phyloP scores from a whole-genome alignment of 2,888 invertebrate genomes.

The Machimus rusticus region DNA sequence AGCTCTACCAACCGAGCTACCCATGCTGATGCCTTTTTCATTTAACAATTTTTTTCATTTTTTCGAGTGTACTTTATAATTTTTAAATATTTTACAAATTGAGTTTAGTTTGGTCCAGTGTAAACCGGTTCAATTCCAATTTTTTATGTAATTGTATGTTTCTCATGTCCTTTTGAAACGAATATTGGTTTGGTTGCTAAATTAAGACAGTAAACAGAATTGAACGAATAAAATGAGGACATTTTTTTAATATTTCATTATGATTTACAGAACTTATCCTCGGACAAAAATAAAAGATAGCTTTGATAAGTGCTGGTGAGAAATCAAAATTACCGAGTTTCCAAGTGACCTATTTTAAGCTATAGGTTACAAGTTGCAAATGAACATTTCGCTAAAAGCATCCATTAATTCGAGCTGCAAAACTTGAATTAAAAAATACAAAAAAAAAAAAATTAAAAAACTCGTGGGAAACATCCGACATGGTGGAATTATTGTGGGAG shows the following conservation, averaged over 20 bases:
- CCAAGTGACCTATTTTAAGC: not conserved
- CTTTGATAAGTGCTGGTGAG: not conserved
- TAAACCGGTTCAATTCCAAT: not conserved
- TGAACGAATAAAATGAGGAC: too few relatives aligned
- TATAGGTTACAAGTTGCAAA: not conserved
- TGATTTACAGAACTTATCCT: not conserved
- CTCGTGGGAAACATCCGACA: not conserved
- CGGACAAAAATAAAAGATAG: not conserved
- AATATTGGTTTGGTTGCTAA: not conserved
- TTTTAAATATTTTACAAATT: not conserved
- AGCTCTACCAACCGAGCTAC: too few relatives aligned
- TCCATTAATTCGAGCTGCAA: not conserved
- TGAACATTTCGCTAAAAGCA: not conserved
- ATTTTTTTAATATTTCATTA: not conserved
- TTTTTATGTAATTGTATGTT: not conserved
- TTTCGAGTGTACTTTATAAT: not conserved
- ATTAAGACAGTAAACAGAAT: too few relatives aligned
- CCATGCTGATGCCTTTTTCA: too few relatives aligned
- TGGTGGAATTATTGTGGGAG: not conserved
- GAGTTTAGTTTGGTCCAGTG: not conserved
- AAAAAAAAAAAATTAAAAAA: not conserved
- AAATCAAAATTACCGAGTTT: not conserved
- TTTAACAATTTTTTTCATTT: too few relatives aligned
- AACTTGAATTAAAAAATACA: not conserved
- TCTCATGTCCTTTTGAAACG: not conserved